These are phyloP conservation scores for Pipistrellus pipistrellus DNA, from an alignment of 2,797 vertebrate species.

Conservation along the genomic window DNA sequence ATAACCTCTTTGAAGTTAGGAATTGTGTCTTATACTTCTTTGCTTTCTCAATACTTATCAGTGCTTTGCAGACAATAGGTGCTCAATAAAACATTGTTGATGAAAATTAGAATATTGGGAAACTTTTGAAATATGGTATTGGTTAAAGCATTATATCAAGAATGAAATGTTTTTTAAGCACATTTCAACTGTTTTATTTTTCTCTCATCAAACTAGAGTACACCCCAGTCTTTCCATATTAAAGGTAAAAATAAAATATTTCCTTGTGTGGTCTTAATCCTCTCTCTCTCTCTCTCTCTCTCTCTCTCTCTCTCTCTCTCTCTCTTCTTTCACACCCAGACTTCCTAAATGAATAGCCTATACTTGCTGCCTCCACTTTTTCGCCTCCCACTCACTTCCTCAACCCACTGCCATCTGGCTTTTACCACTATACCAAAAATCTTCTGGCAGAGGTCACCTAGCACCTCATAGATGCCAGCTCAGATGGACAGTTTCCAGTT, in stretches of 20 bases:
- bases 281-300: background rate
- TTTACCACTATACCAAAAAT: constrained; percentile 74
- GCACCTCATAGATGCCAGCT: constrained; percentile 72
- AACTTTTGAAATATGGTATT: constrained; percentile 18
- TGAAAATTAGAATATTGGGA: constrained; percentile 4
- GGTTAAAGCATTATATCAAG: constrained; percentile 28
- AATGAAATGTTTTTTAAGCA: constrained; percentile 19
- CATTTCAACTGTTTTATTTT: constrained; percentile 42
- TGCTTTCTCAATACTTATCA: constrained; percentile 41
- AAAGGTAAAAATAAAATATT: constrained; percentile 44
- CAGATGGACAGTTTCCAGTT: constrained; percentile 78
- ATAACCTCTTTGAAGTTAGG: background rate
- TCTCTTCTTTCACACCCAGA: constrained; percentile 57
- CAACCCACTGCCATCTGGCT: constrained; percentile 81
- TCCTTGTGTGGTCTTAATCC: background rate
- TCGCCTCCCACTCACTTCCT: constrained; percentile 80
- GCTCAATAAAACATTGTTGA: constrained; percentile 18
- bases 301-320: background rate
- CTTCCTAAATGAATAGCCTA: constrained; percentile 76
- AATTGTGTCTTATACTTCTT: constrained; percentile 12
- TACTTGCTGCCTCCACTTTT: constrained; percentile 75
- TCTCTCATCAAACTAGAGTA: constrained; percentile 23
- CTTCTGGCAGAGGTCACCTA: constrained; percentile 81
- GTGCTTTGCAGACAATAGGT: constrained; percentile 39
- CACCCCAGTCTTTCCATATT: constrained; percentile 9